Evolutionary conservation across 2,888 invertebrate species (phyloP).

Genomic region (Aromia moschata): DNA sequence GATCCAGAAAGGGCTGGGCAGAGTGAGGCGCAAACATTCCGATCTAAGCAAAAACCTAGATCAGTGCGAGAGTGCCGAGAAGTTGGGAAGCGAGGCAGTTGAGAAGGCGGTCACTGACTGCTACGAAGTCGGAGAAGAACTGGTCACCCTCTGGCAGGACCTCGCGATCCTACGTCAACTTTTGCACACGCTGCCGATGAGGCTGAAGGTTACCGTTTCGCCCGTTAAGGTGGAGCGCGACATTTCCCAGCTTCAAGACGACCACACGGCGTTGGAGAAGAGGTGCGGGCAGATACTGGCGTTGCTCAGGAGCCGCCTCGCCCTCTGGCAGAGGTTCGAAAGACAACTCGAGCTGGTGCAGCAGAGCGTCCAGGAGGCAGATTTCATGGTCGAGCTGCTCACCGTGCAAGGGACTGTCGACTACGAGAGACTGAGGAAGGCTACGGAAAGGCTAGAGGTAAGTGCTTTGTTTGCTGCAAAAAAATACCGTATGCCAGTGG

Average conservation of each 20-base stretch:
- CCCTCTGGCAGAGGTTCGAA: conserved; percentile 82
- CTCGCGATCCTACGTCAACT: conserved; percentile 79
- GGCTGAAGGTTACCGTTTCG: conserved; percentile 79
- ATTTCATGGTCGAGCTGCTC: conserved; percentile 87
- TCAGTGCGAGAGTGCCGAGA: conserved; percentile 77
- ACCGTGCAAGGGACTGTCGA: conserved; percentile 87
- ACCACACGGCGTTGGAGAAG: conserved; percentile 76
- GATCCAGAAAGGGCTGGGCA: conserved; percentile 76
- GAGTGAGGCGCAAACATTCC: conserved; percentile 75
- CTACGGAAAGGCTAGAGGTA: conserved; percentile 86
- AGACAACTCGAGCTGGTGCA: conserved; percentile 81
- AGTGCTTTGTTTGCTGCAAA: conserved; percentile 61
- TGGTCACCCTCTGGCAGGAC: conserved; percentile 80
- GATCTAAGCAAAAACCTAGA: conserved; percentile 71
- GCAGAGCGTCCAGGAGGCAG: conserved; percentile 83
- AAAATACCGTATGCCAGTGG: too few relatives aligned
- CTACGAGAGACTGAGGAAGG: conserved; percentile 82
- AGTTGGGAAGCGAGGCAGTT: conserved; percentile 79
- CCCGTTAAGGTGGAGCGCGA: conserved; percentile 75
- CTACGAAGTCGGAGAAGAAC: conserved; percentile 74
- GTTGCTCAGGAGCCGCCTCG: conserved; percentile 71
- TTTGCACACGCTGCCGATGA: conserved; percentile 80
- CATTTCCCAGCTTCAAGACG: conserved; percentile 78
- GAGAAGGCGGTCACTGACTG: conserved; percentile 80
- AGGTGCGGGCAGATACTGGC: conserved; percentile 75